Evolutionary conservation across 2,888 invertebrate genomes (phyloP), one percentile per base, ranked within the genome.

Genomic region (Trissonchulus sp.): DNA sequence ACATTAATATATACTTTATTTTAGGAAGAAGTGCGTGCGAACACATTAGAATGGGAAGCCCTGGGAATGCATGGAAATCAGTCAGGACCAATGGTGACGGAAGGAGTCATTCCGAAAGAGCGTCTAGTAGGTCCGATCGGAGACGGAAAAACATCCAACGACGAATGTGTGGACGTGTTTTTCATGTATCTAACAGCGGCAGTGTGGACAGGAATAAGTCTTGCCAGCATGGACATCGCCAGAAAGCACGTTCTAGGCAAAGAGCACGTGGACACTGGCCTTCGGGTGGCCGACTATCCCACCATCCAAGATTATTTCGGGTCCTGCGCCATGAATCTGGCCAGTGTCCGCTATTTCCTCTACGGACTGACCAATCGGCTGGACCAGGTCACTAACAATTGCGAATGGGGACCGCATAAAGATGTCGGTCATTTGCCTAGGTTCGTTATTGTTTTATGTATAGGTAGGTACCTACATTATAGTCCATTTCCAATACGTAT

Each of bases 201-300:
- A 8, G 23, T 30, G 23, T 69, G 71, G 71, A 69, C 36, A 35
- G 71, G 71, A 31, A n/a, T 69, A n/a, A 37, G 33, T n/a, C 15
- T 69, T n/a, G 71, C 71, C 28, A 69, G 33, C 23, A 69, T 69
- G 23, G 71, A 69, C 34, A n/a, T 69, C n/a, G 71, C 35, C 34
- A 33, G 34, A 69, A 69, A 69, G 37, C 71, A 69, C 34, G 71
- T 69, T 30, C 34, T 69, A n/a, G 34, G 37, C 35, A 33, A n/a
- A 35, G 71, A 69, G 37, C 71, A 69, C n/a, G 71, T 35, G n/a
- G 71, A 69, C n/a, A 69, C 71, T 69, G 71, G 71, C 34, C 28
- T 69, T n/a, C 34, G 71, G 8, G 71, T 69, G 34, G 71, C 71
- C 8, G 71, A 69, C 37, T 69, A 69, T 36, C 8, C 34, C 34